phyloP scores from a whole-genome alignment of 2,113 vertebrate species.

The Anhinga anhinga region DNA sequence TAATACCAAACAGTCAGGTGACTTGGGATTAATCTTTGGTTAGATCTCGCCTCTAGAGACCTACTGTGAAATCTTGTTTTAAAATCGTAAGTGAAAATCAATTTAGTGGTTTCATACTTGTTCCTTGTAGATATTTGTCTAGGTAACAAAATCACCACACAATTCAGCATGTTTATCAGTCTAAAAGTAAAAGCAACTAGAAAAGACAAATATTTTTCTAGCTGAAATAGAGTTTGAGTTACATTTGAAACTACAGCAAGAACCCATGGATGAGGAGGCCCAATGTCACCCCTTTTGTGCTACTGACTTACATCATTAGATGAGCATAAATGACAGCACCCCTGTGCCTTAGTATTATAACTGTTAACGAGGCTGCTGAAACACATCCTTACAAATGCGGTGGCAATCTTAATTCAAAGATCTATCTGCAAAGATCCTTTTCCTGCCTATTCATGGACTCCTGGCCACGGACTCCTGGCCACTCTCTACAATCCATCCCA shows the following conservation, averaged over 20 bases:
- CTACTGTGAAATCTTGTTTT: neutral
- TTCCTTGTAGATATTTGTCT: neutral
- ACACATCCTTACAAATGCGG: neutral
- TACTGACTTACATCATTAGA: neutral
- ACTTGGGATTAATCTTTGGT: neutral
- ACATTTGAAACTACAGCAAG: neutral
- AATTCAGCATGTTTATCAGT: neutral
- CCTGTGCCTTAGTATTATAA: neutral
- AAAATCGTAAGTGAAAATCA: slow-evolving; percentile 4
- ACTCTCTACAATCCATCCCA: neutral
- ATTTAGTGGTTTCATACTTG: neutral
- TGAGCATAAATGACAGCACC: neutral
- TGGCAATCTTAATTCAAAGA: neutral
- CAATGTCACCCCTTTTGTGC: neutral
- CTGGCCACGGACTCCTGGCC: neutral
- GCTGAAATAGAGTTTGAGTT: neutral
- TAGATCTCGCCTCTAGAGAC: neutral
- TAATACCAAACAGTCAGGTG: neutral
- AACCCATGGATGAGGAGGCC: neutral
- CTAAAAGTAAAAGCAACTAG: slow-evolving; percentile 17
- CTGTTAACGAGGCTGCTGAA: neutral
- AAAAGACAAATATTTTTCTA: neutral
- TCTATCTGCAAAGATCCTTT: neutral
- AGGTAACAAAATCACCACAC: neutral
- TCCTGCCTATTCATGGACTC: neutral